phyloP scores from a whole-genome alignment of 2,113 vertebrate genomes.

The Phylloscopus trochiloides region DNA sequence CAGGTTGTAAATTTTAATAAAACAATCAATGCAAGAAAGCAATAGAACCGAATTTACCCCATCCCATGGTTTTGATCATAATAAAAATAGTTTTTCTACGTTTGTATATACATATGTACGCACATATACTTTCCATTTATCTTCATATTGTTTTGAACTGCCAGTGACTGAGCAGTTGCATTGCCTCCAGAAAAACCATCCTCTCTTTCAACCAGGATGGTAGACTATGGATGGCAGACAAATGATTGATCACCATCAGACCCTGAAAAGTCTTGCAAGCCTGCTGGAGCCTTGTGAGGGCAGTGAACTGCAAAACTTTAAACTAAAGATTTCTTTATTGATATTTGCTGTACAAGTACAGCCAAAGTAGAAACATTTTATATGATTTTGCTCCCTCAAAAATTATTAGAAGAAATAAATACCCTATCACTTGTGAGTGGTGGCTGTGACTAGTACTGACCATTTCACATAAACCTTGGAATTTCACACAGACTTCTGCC shows the following conservation, averaged over 20 bases:
- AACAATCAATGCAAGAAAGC: background rate
- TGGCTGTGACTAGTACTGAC: background rate
- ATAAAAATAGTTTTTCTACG: background rate
- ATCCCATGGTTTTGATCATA: background rate
- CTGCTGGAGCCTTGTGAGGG: background rate
- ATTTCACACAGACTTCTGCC: background rate
- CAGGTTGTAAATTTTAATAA: background rate
- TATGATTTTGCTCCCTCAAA: background rate
- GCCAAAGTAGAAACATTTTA: background rate
- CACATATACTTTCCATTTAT: background rate
- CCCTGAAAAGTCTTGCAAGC: background rate
- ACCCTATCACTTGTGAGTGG: background rate
- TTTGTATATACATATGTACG: background rate
- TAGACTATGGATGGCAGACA: background rate
- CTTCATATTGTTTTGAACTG: background rate
- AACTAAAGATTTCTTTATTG: background rate
- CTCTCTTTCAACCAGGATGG: background rate
- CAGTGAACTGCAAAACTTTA: background rate
- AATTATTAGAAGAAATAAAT: background rate
- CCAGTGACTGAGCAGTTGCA: background rate
- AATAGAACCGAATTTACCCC: background rate
- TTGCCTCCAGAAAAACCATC: background rate
- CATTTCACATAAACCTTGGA: background rate
- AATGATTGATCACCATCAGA: background rate
- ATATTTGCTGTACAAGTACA: background rate